Evolutionary conservation across 2,797 vertebrate species (phyloP), one percentile per base, ranked within the genome.

Genomic region (Aldrovandia affinis): DNA sequence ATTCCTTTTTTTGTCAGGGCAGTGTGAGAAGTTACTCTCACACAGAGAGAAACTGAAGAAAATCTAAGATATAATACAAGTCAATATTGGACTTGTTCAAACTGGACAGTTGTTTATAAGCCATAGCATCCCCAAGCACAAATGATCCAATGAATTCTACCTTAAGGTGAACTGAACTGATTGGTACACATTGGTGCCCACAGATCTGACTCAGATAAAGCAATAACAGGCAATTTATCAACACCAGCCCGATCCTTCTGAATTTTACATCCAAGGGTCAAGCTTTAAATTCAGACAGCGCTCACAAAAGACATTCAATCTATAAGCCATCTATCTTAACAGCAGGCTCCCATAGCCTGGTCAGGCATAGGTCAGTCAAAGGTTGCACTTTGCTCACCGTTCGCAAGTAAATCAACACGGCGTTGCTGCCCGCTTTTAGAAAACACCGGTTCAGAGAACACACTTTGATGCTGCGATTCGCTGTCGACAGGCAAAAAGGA

Each of bases 11-110:
- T 39, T 70, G 30, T 61, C 36, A 55, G 15, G 52, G 15, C 52
- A 52, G 55, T 55, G 65, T 68, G 18, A 63, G 68, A 81, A 87
- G 36, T 42, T 75, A 75, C n/a, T n/a, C n/a, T n/a, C n/a, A n/a
- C n/a, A n/a, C n/a, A n/a, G n/a, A n/a, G 44, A 75, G 5, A 91
- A 88, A 90, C 91, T 89, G 92, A 91, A 25, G 36, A 89, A 92
- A 94, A 20, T 36, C 65, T 25, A 18, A 8, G 7, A 44, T 75
- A 75, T 75, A 75, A 75, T 8, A 44, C 70, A 7, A 25, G 70
- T 44, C 70, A 9, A 75, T 75, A 47, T 75, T 75, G 44, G 36
- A 42, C 70, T n/a, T 84, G n/a, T 50, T 84, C 42, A 70, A 63
- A 81, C 2, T 9, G 30, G 61, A 50, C 61, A 65, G 28, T 57